Evolutionary conservation across 2,797 vertebrate genomes (phyloP).

Genomic region (Philypnodon macrostomus): DNA sequence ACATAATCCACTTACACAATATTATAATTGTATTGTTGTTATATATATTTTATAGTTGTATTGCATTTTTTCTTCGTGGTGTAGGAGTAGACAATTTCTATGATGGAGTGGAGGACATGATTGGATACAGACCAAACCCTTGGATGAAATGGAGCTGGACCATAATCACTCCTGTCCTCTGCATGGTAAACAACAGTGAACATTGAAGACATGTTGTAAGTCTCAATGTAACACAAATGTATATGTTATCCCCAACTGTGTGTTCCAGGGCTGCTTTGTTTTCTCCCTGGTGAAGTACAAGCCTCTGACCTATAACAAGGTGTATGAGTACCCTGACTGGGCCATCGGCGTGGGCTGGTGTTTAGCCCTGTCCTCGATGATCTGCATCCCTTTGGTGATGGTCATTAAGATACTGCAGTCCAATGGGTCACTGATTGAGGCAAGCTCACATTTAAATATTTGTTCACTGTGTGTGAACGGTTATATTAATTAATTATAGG

Average conservation of each 20-base stretch:
- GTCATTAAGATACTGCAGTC: slow-evolving; percentile 91
- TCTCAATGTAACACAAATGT: too few relatives aligned
- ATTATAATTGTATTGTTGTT: too few relatives aligned
- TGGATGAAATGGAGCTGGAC: slow-evolving; percentile 99
- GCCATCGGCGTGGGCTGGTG: slow-evolving; percentile 92
- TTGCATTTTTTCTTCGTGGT: neutral
- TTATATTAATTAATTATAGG: too few relatives aligned
- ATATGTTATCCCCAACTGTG: too few relatives aligned
- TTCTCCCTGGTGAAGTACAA: slow-evolving; percentile 97
- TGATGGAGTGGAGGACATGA: slow-evolving; percentile 97
- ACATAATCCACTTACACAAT: too few relatives aligned
- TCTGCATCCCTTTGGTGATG: slow-evolving; percentile 94
- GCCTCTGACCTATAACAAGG: slow-evolving; percentile 96
- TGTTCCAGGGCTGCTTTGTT: slow-evolving; percentile 88
- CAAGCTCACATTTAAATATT: too few relatives aligned
- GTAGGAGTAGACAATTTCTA: slow-evolving; percentile 90
- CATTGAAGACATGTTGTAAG: too few relatives aligned
- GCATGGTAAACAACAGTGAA: slow-evolving; percentile 90
- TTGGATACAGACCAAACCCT: slow-evolving; percentile 94
- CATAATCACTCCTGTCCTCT: slow-evolving; percentile 90
- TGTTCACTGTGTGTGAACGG: too few relatives aligned
- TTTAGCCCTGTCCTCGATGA: slow-evolving; percentile 93
- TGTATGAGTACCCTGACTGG: slow-evolving; percentile 93
- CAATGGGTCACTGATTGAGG: slow-evolving; percentile 93
- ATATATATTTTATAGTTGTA: too few relatives aligned